phyloP scores from a whole-genome alignment of 2,888 invertebrate species.

The Drosophila parthenogenetica region DNA sequence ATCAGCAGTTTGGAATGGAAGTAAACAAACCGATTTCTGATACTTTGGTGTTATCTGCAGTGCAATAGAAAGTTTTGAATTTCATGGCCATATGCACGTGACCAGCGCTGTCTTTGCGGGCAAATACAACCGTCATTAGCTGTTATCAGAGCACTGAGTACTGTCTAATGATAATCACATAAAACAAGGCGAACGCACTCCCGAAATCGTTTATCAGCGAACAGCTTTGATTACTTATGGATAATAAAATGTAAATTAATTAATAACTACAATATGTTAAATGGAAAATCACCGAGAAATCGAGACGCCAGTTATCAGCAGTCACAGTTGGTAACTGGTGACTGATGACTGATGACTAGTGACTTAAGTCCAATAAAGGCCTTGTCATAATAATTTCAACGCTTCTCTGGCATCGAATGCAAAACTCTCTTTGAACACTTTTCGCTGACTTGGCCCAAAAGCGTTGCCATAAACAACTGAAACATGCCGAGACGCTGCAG shows the following conservation, averaged over 20 bases:
- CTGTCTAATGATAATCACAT: slow-evolving; percentile 47
- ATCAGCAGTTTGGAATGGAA: not conserved
- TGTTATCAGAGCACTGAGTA: slow-evolving; percentile 35
- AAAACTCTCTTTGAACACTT: slow-evolving; percentile 39
- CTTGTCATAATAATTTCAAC: not conserved
- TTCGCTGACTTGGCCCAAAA: slow-evolving; percentile 63
- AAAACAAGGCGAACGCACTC: slow-evolving; percentile 60
- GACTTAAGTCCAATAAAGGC: not conserved
- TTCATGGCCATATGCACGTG: slow-evolving; percentile 41
- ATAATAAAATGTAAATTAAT: slow-evolving; percentile 63
- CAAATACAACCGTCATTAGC: slow-evolving; percentile 22
- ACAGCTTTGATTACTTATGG: slow-evolving; percentile 45
- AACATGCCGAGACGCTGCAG: slow-evolving; percentile 38
- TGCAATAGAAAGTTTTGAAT: not conserved
- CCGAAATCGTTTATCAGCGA: slow-evolving; percentile 69
- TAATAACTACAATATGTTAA: slow-evolving; percentile 20
- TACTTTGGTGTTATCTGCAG: slow-evolving; percentile 2
- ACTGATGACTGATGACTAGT: no score
- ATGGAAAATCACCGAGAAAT: slow-evolving; percentile 63
- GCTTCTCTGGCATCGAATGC: slow-evolving; percentile 47
- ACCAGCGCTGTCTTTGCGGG: slow-evolving; percentile 29
- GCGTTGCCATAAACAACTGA: slow-evolving; percentile 30
- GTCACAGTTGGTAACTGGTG: slow-evolving; percentile 14
- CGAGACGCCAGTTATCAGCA: slow-evolving; percentile 6
- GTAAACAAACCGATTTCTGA: not conserved